Evolutionary conservation across 2,888 invertebrate species (phyloP).

Genomic region (Zootermopsis nevadensis): DNA sequence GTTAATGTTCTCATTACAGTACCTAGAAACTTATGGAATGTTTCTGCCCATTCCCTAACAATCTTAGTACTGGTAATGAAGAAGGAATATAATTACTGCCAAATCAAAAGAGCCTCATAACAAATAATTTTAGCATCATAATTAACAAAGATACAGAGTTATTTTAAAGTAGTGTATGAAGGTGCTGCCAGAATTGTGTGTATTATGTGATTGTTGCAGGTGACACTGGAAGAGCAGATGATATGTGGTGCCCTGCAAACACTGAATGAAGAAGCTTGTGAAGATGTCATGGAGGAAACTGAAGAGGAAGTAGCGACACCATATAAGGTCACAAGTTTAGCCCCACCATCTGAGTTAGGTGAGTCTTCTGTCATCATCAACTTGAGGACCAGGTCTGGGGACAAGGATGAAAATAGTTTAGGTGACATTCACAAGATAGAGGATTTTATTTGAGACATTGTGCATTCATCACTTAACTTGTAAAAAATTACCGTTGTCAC

Average conservation of each 20-base stretch:
- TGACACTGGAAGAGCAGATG: conserved; percentile 94
- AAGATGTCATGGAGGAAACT: conserved; percentile 84
- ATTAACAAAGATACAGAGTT: too few species aligned
- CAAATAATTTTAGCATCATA: too few species aligned
- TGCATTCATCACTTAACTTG: not conserved
- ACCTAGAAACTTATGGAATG: too few species aligned
- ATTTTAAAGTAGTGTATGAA: too few species aligned
- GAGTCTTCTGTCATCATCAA: conserved; percentile 47
- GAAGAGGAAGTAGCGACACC: conserved; percentile 58
- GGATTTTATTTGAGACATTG: conserved; percentile 1
- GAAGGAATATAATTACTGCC: too few species aligned
- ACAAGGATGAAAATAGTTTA: conserved; percentile 16
- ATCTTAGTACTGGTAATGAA: too few species aligned
- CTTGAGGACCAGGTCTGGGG: conserved; percentile 25
- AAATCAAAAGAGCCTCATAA: too few species aligned
- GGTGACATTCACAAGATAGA: not conserved
- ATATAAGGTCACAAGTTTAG: not conserved
- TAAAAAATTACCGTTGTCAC: not conserved
- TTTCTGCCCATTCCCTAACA: too few species aligned
- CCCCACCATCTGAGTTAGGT: conserved; percentile 48
- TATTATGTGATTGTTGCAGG: conserved; percentile 67
- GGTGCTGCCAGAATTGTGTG: not conserved
- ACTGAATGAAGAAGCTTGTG: conserved; percentile 91
- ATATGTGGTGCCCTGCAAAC: conserved; percentile 93
- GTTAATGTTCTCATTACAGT: too few species aligned